These are phyloP conservation scores for Parazoanthus swiftii DNA, from an alignment of 92 coral and sea anemone species.

Conservation along the genomic window DNA sequence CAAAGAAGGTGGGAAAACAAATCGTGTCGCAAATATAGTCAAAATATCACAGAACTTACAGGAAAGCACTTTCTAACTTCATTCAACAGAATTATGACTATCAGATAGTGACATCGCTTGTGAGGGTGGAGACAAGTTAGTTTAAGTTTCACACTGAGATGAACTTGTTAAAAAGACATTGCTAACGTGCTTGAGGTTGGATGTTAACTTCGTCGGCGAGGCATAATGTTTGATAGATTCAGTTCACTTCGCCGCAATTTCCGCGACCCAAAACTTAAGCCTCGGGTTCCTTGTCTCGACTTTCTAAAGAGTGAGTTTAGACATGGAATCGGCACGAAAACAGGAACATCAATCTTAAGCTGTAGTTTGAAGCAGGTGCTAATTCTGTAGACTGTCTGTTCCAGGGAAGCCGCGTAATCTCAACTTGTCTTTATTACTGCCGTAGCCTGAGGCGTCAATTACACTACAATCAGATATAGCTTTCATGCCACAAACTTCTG, in stretches of 20 bases:
- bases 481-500: neutral
- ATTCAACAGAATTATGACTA: too few relatives aligned
- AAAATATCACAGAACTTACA: too few relatives aligned
- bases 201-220: too few relatives aligned
- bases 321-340: neutral
- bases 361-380: neutral
- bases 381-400: neutral
- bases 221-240: neutral
- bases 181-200: too few relatives aligned
- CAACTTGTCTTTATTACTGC: neutral
- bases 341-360: neutral
- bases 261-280: neutral
- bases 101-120: too few relatives aligned
- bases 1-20: too few relatives aligned
- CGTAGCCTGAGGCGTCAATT: neutral
- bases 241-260: neutral
- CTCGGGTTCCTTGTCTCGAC: neutral
- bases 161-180: too few relatives aligned
- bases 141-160: too few relatives aligned
- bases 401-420: neutral
- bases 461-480: neutral
- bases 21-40: too few relatives aligned
- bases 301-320: neutral
- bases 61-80: too few relatives aligned
- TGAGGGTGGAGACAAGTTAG: too few relatives aligned